These are phyloP conservation scores for Myanophis thanlyinensis DNA, from an alignment of 2,113 vertebrate species.

Conservation along the genomic window DNA sequence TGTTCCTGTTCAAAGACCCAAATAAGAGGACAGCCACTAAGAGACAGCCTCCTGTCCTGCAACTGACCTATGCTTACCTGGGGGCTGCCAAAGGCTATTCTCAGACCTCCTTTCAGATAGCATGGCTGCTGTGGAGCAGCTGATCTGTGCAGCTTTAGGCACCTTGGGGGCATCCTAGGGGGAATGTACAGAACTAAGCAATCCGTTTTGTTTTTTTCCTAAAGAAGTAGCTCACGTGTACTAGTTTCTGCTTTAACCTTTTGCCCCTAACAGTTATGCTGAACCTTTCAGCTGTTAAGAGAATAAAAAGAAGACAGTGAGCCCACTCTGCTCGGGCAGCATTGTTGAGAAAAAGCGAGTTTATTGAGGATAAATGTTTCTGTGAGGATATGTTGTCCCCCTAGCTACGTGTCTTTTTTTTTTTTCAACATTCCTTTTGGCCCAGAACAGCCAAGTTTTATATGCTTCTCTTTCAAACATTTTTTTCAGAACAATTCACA, in stretches of 20 bases:
- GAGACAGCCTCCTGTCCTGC: not conserved
- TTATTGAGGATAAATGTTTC: not conserved
- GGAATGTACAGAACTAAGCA: not conserved
- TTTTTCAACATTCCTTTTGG: not conserved
- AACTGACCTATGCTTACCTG: not conserved
- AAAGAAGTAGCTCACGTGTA: not conserved
- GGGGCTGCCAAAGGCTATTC: not conserved
- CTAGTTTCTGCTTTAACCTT: not conserved
- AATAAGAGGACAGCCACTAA: not conserved
- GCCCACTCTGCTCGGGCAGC: not conserved
- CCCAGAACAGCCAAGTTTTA: not conserved
- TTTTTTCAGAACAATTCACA: not conserved
- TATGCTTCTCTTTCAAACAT: not conserved
- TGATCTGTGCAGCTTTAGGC: not conserved
- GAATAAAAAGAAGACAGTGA: not conserved
- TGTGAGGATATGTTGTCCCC: not conserved
- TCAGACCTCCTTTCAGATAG: not conserved
- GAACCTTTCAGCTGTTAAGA: not conserved
- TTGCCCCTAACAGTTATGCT: not conserved
- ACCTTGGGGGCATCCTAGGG: not conserved
- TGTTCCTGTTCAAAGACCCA: not conserved
- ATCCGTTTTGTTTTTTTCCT: not conserved
- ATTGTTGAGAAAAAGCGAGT: not conserved
- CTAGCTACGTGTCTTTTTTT: not conserved
- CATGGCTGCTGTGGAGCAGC: slow-evolving; percentile 7